phyloP scores from a whole-genome alignment of 2,888 invertebrate species.

The Cinara cedri region DNA sequence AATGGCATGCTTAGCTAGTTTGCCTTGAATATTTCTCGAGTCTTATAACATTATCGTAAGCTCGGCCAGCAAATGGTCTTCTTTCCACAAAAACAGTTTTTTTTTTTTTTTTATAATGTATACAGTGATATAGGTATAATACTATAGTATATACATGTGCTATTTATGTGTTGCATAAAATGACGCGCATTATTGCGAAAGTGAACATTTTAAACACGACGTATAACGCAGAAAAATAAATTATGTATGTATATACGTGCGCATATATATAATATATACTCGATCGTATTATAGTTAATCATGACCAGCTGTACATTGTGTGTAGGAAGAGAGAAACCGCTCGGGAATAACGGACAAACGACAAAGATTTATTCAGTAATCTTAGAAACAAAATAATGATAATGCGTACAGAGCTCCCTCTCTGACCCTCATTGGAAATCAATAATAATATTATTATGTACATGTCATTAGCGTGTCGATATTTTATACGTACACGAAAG shows the following conservation, averaged over 20 bases:
- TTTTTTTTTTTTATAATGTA: background rate
- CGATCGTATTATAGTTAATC: background rate
- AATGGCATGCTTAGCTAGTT: background rate
- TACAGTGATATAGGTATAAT: too few species aligned
- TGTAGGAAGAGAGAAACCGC: constrained; percentile 23
- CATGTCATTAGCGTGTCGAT: constrained; percentile 9
- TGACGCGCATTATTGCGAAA: constrained; percentile 3
- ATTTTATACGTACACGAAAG: background rate
- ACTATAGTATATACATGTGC: background rate
- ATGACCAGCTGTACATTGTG: background rate
- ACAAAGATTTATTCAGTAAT: constrained; percentile 24
- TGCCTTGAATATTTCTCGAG: constrained; percentile 16
- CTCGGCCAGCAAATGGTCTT: background rate
- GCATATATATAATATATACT: background rate
- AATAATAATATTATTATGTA: constrained; percentile 9
- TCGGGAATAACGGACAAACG: background rate
- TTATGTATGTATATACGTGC: background rate
- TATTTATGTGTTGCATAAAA: constrained; percentile 12
- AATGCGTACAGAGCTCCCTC: background rate
- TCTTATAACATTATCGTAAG: background rate
- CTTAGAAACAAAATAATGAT: constrained; percentile 1
- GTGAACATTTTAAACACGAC: background rate
- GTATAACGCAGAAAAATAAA: background rate
- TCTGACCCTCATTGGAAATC: constrained; percentile 3
- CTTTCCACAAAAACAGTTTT: background rate